Percentiles rank a stretch among this genome's conserved stretches.
Evolutionary conservation across 2,113 vertebrate species (phyloP).

Genomic region (Corvus cornix): DNA sequence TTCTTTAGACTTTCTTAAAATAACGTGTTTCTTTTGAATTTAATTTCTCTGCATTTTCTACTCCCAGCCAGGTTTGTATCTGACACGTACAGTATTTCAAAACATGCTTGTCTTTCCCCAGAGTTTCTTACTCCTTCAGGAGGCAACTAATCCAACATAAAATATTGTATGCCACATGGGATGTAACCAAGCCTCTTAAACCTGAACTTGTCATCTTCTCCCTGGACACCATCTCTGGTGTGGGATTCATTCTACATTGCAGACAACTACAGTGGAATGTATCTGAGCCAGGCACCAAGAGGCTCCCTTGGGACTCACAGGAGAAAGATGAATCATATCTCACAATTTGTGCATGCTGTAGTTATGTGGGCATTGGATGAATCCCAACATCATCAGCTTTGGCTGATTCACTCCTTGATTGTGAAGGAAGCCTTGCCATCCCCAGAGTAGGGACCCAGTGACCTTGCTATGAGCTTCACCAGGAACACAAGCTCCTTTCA

Average conservation of each 20-base stretch:
- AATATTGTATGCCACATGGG: not conserved
- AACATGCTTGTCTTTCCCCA: not conserved
- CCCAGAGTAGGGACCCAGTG: not conserved
- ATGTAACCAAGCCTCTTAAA: not conserved
- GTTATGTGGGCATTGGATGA: not conserved
- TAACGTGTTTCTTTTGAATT: not conserved
- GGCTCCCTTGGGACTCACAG: not conserved
- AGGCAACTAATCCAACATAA: not conserved
- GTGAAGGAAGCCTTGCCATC: not conserved
- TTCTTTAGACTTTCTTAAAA: not conserved
- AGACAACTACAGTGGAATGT: not conserved
- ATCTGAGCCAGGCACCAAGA: not conserved
- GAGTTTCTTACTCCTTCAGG: not conserved
- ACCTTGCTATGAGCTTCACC: not conserved
- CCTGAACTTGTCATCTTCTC: not conserved
- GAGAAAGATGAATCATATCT: not conserved
- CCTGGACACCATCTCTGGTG: not conserved
- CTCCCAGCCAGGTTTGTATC: not conserved
- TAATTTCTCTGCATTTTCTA: not conserved
- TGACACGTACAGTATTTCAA: not conserved
- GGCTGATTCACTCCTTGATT: not conserved
- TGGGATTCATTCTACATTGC: not conserved
- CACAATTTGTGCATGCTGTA: not conserved
- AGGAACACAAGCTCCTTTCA: not conserved
- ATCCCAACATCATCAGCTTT: not conserved